A percentile compares a stretch with the other conserved stretches of the same genome.
Conservation (phyloP, 2,113 vertebrate species). For the Cryptotis parvus region DNA sequence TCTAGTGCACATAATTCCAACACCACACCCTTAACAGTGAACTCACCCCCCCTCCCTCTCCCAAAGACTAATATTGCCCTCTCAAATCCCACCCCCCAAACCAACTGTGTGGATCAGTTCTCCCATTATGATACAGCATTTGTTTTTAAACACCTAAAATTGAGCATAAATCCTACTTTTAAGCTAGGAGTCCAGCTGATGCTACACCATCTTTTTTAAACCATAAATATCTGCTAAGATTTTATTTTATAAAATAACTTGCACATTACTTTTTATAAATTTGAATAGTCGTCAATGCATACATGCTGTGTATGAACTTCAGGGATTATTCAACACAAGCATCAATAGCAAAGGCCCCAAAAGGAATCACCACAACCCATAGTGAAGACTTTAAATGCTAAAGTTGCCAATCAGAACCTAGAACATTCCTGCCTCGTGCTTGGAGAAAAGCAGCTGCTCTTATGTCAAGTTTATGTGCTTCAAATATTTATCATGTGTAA, state of each 20-base stretch:
- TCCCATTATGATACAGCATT: too few relatives aligned
- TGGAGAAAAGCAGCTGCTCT: slow-evolving; percentile 66
- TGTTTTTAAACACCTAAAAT: too few relatives aligned
- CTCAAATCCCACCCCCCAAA: too few relatives aligned
- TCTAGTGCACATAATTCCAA: too few relatives aligned
- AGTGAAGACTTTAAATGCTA: background rate
- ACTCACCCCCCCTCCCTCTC: too few relatives aligned
- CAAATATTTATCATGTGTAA: slow-evolving; percentile 72
- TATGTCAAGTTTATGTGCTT: slow-evolving; percentile 66
- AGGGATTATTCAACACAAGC: background rate
- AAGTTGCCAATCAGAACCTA: background rate
- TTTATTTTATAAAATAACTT: slow-evolving; percentile 31
- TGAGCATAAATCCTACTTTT: background rate
- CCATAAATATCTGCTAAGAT: slow-evolving; percentile 33
- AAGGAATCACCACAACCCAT: background rate
- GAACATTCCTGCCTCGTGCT: slow-evolving; percentile 41
- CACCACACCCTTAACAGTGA: too few relatives aligned
- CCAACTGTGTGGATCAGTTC: too few relatives aligned
- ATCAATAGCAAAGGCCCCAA: background rate
- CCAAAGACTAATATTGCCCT: too few relatives aligned
- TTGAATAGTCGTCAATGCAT: background rate
- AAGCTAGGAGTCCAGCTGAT: slow-evolving; percentile 11
- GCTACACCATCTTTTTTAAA: background rate
- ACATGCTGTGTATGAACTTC: background rate
- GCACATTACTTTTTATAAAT: background rate